Conservation (phyloP, 2,888 invertebrate species). For the Homarus gammarus region DNA sequence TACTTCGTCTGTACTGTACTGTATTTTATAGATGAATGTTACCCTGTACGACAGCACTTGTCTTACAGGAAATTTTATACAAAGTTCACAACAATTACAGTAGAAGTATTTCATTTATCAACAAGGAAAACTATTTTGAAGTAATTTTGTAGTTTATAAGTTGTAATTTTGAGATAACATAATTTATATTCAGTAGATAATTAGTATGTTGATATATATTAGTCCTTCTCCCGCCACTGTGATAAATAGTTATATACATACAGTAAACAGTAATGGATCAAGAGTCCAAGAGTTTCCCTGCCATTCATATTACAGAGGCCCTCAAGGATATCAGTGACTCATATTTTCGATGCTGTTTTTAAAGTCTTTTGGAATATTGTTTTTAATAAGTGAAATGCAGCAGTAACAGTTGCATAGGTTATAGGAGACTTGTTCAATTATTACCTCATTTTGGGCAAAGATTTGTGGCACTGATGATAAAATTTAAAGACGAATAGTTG, state of each 20-base stretch:
- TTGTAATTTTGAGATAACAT: not conserved
- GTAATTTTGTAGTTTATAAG: not conserved
- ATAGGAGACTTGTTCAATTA: too few species aligned
- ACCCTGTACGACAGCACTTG: not conserved
- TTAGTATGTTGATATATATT: slow-evolving; percentile 10
- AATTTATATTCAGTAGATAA: not conserved
- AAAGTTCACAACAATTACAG: not conserved
- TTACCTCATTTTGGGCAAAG: too few species aligned
- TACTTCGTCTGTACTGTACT: too few species aligned
- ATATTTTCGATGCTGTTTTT: too few species aligned
- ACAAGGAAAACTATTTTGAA: not conserved
- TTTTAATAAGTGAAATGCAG: too few species aligned
- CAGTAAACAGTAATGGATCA: not conserved
- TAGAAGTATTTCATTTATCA: too few species aligned
- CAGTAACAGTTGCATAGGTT: too few species aligned
- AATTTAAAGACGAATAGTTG: too few species aligned
- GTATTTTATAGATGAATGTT: not conserved
- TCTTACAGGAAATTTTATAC: not conserved
- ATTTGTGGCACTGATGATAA: too few species aligned
- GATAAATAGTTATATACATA: not conserved
- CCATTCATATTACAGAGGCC: not conserved
- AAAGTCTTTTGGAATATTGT: too few species aligned
- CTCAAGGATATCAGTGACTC: too few species aligned
- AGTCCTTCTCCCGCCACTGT: not conserved
- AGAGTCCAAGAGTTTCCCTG: not conserved